phyloP scores from a whole-genome alignment of 2,113 vertebrate genomes.

The Bos javanicus region DNA sequence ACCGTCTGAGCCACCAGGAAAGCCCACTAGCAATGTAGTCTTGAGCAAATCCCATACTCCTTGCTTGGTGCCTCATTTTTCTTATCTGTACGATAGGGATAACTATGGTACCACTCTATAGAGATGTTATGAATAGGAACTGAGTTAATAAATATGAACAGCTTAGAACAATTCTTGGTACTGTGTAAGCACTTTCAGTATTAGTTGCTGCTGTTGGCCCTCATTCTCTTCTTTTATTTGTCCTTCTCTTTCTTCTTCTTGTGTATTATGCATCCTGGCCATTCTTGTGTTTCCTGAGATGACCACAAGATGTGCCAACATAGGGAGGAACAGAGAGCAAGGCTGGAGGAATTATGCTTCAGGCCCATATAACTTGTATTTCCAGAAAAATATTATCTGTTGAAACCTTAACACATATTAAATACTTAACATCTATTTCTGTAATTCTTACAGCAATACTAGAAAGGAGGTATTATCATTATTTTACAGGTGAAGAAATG shows the following conservation, averaged over 20 bases:
- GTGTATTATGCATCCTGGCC: background rate
- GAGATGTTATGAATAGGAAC: background rate
- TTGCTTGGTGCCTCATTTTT: background rate
- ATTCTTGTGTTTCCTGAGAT: background rate
- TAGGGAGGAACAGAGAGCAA: background rate
- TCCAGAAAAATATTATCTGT: background rate
- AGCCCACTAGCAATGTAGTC: background rate
- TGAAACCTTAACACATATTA: background rate
- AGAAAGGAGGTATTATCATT: background rate
- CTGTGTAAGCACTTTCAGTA: background rate
- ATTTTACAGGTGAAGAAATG: background rate
- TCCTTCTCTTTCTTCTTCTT: background rate
- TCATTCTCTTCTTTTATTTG: background rate
- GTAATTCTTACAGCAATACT: background rate
- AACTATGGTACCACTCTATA: background rate
- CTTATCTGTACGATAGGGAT: background rate
- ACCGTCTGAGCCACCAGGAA: too few species aligned
- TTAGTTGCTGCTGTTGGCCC: background rate
- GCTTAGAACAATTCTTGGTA: background rate
- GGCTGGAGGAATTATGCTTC: background rate
- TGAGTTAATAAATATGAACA: background rate
- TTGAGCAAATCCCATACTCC: background rate
- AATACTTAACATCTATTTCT: background rate
- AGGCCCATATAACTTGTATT: background rate
- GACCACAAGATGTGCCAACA: background rate